Conservation (phyloP, 2,113 vertebrate genomes). For the Fregata magnificens region DNA sequence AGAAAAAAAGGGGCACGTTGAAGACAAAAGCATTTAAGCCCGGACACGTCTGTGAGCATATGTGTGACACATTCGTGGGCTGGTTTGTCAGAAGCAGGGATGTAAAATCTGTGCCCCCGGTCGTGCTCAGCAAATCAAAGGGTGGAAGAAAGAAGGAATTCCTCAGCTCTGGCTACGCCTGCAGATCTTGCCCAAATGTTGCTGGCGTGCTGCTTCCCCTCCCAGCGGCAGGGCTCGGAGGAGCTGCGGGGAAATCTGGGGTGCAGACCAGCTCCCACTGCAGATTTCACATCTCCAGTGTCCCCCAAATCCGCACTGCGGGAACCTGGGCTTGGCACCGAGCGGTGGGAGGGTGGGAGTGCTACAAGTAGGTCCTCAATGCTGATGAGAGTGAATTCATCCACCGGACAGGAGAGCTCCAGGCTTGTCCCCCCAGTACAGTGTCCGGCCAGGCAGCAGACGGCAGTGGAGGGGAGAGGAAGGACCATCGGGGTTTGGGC, state of each 20-base stretch:
- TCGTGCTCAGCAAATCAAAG: background rate
- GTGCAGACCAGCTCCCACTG: background rate
- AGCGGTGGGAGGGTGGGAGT: background rate
- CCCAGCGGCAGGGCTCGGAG: background rate
- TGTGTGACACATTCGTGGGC: slow-evolving; percentile 18
- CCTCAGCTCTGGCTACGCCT: background rate
- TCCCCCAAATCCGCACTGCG: fast-evolving
- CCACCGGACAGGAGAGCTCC: background rate
- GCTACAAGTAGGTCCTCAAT: background rate
- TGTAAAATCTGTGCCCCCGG: background rate
- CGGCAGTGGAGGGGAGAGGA: background rate
- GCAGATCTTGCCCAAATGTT: slow-evolving; percentile 29
- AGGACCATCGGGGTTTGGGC: background rate
- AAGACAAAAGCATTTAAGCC: background rate
- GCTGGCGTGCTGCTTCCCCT: fast-evolving
- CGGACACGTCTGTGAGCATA: background rate
- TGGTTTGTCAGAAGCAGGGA: background rate
- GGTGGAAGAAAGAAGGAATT: background rate
- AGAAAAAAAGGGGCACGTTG: background rate
- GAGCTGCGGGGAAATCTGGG: background rate
- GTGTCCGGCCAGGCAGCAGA: background rate
- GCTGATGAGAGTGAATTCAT: background rate
- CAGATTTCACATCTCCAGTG: fast-evolving
- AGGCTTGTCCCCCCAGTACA: background rate
- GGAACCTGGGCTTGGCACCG: fast-evolving